Conservation (phyloP, 1,140 invertebrate species). For the Condylostylus longicornis region DNA sequence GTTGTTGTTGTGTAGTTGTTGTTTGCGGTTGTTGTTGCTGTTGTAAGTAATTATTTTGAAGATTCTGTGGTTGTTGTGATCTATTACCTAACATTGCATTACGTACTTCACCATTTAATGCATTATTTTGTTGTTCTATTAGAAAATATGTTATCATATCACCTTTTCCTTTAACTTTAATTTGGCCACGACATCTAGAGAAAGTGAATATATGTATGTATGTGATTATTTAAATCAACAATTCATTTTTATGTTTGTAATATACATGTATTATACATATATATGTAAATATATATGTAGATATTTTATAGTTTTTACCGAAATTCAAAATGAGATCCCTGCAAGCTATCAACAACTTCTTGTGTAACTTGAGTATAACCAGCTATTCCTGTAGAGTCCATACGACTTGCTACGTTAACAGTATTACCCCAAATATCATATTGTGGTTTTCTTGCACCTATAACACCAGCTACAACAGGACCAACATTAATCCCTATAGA, state of each 20-base stretch:
- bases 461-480: slow-evolving; percentile 85
- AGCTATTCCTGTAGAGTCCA: slow-evolving; percentile 73
- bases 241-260: too few relatives aligned
- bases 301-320: slow-evolving; percentile 9
- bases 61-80: slow-evolving; percentile 5
- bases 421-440: slow-evolving; percentile 96
- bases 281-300: background rate
- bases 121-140: slow-evolving; percentile 38
- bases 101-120: slow-evolving; percentile 24
- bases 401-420: slow-evolving; percentile 67
- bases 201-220: too few relatives aligned
- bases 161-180: slow-evolving; percentile 86
- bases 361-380: slow-evolving; percentile 78
- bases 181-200: slow-evolving; percentile 69
- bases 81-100: slow-evolving; percentile 23
- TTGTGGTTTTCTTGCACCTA: slow-evolving; percentile 85
- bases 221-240: too few relatives aligned
- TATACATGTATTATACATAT: too few relatives aligned
- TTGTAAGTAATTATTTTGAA: background rate
- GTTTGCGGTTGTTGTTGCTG: slow-evolving; percentile 6
- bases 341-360: slow-evolving; percentile 43
- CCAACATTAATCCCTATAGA: slow-evolving; percentile 72
- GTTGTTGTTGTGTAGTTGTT: slow-evolving; percentile 8
- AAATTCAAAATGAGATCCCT: slow-evolving; percentile 31
- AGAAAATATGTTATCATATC: slow-evolving; percentile 88